Evolutionary conservation across 2,113 vertebrate species (phyloP), one percentile per base, ranked within the genome.

Genomic region (Mesitornis unicolor): DNA sequence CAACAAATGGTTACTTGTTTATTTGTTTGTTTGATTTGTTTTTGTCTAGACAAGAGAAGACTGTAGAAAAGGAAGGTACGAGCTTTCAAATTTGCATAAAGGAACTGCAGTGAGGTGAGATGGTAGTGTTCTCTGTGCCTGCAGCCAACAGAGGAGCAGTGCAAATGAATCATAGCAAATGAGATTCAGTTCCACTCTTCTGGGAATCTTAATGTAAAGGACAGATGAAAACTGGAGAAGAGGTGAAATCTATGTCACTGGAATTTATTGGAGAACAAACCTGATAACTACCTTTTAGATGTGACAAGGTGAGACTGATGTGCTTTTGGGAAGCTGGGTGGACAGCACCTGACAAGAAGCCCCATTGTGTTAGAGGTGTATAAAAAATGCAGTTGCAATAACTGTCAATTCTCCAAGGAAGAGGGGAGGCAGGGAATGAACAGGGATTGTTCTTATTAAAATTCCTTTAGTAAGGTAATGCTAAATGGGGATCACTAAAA

Each of bases 121-220:
- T 56, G 59, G 60, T 1, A 31, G 13, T 33, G 25, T 17, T 65
- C 48, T 74, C 50, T 0, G 0, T 6, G 11, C 60, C 35, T 1
- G 2, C 17, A 68, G 22, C 5, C 25, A 64, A 24, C 1, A 38
- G 40, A 64, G 11, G 21, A 82, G 74, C 13, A 74, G 31, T 9
- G 12, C 5, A 31, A 84, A 73, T 1, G 7, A 80, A 54, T 64
- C 35, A 43, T 0, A 64, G 35, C 11, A 45, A 54, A 80, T 76
- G 42, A 76, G 16, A 85, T 36, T 31, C 29, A 54, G 35, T 42
- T 60, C 25, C n/a, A n/a, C 45, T 33, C 51, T 89, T 76, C 16
- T 2, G 10, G 9, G 57, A 84, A 64, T 84, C 51, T 24, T 36
- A 20, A 75, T 50, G 6, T 26, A 93, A 91, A 43, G 7, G 36